Evolutionary conservation across 2,797 vertebrate genomes (phyloP), one percentile per base, ranked within the genome.

Genomic region (Lindbergichthys nudifrons): DNA sequence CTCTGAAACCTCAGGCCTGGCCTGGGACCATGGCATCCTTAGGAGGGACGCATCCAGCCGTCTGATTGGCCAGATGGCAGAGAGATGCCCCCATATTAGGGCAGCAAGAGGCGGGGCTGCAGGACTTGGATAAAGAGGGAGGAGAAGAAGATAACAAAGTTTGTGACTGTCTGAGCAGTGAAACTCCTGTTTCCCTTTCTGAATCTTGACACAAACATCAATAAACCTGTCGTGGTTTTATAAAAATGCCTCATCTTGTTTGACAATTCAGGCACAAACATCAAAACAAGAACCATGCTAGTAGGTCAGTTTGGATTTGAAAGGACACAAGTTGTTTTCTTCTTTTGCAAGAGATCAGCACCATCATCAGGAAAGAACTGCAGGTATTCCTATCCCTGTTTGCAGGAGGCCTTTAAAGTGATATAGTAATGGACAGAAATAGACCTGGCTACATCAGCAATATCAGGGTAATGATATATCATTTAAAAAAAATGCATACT

Each of bases 81-180:
- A 82, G 69, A 81, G 80, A 92, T 93, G 88, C 79, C 86, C 88
- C 92, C 92, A 90, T 93, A 90, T 92, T 91, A 88, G 92, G 94
- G 68, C 80, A 79, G 65, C 13, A 43, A 56, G 80, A 80, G 89
- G 89, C 13, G 81, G 88, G 61, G 75, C 76, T 53, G 70, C 36
- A 21, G 2, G 4, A 16, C 21, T 51, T 54, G 13, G 30, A 80
- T 82, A 77, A 73, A 79, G 77, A 75, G 83, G 88, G 80, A 71
- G 87, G 79, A 80, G 82, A 75, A 75, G 64, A 26, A 65, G 81
- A 86, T 84, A 84, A 88, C 62, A 84, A 79, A 57, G 79, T 90
- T 78, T 85, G 62, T 72, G 73, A 43, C 14, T 8, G 51, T 75
- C 10, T 63, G 30, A 68, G 58, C 0, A 1, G 46, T 21, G 21